Base-by-base conservation (phyloP, 2,113 vertebrate genomes). In the Trinectes maculatus region DNA sequence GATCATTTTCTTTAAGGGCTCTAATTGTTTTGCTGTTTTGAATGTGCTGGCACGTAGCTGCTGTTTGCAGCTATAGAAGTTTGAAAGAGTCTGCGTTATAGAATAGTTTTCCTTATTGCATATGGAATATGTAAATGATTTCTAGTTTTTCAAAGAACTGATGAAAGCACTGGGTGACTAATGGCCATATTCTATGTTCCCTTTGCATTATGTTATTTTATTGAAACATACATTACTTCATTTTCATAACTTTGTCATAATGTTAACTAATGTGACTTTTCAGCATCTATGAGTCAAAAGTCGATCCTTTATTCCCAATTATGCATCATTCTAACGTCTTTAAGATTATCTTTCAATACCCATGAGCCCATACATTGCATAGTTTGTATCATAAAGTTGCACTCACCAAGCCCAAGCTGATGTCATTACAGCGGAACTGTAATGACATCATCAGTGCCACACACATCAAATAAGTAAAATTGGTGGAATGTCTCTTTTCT, bases 1-100 rank as follows among this genome's bases (percentile, higher is more conserved):
- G 77, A 70, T 60, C 28, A 18, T 52, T 61, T 77, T 68, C 62
- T 51, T 52, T 10, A 0, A 58, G 28, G 34, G 62, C 56, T 67
- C 28, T 60, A 36, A 64, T 71, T 68, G 33, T 42, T 69, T 64
- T 57, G 21, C n/a, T n/a, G n/a, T n/a, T n/a, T 26, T 11, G n/a
- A 58, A 77, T 51, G 53, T 83, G 74, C 66, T 46, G 58, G 51
- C 42, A 74, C 9, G 0, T 8, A 24, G 33, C 42, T 18, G 28
- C 0, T 44, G n/a, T n/a, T 26, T 28, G 51, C 51, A 58, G 39
- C 42, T 61, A 18, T 7, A 52, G 26, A 33, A 34, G 26, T 16
- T 57, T 48, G n/a, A 9, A 47, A n/a, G 6, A 34, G 19, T 34
- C 11, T 24, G 39, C 25, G 21, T 13, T 40, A 31, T 22, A 8